Conservation (phyloP, 2,888 invertebrate species). For the Megastigmus dorsalis region DNA sequence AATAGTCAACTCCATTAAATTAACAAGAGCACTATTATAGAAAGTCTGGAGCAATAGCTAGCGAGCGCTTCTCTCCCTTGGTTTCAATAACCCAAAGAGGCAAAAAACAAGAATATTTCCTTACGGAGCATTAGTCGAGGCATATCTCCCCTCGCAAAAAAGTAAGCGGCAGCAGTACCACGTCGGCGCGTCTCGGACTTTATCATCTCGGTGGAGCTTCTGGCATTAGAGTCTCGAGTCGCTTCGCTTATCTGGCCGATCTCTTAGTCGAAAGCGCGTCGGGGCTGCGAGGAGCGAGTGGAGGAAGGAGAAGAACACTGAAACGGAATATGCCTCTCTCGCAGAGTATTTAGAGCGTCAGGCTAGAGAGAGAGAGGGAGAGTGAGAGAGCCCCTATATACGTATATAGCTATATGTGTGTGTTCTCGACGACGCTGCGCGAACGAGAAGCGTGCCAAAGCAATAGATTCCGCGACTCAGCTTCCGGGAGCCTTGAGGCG, state of each 20-base stretch:
- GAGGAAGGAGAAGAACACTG: constrained; percentile 9
- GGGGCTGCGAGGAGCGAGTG: background rate
- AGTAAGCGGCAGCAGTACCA: background rate
- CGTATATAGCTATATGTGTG: too few relatives aligned
- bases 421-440: background rate
- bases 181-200: too few relatives aligned
- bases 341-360: constrained; percentile 44
- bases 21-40: too few relatives aligned
- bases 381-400: too few relatives aligned
- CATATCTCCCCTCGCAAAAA: constrained; percentile 14
- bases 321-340: constrained; percentile 10
- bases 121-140: constrained; percentile 10
- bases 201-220: constrained; percentile 25
- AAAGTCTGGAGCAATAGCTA: too few relatives aligned
- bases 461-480: constrained; percentile 60
- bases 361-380: too few relatives aligned
- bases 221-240: constrained; percentile 12
- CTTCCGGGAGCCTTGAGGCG: constrained; percentile 60
- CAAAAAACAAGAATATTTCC: constrained; percentile 8
- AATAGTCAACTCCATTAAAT: too few relatives aligned
- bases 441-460: constrained; percentile 59
- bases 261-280: constrained; percentile 11
- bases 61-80: background rate
- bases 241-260: constrained; percentile 32
- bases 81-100: constrained; percentile 22